Evolutionary conservation across 2,888 invertebrate species (phyloP).

Genomic region (Noctua fimbriata): DNA sequence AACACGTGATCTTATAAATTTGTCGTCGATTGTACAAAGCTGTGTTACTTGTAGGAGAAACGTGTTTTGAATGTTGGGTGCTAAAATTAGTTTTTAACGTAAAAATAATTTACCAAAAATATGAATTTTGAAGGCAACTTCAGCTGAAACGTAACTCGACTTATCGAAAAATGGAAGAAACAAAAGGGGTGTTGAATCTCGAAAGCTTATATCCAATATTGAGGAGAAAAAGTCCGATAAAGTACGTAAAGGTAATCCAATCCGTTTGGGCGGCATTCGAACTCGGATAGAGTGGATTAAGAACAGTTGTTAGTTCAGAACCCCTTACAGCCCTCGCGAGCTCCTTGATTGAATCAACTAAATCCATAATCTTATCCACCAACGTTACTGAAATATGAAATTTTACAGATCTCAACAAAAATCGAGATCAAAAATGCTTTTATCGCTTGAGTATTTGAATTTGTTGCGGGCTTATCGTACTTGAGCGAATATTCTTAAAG

Average conservation of each 20-base stretch:
- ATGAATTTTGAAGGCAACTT: not conserved
- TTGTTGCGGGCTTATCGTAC: slow-evolving; percentile 77
- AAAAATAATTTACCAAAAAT: not conserved
- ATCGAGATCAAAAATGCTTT: slow-evolving; percentile 82
- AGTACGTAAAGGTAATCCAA: slow-evolving; percentile 72
- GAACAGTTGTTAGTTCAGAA: slow-evolving; percentile 73
- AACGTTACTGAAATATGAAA: slow-evolving; percentile 74
- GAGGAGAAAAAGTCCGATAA: slow-evolving; percentile 67
- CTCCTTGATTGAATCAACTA: slow-evolving; percentile 72
- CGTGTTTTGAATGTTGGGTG: not conserved
- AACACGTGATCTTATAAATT: slow-evolving; percentile 69
- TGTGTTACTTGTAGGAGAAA: not conserved
- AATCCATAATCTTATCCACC: slow-evolving; percentile 71
- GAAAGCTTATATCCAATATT: slow-evolving; percentile 67
- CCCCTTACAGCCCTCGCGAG: slow-evolving; percentile 63
- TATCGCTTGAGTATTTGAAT: slow-evolving; percentile 84
- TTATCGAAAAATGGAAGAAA: slow-evolving; percentile 38
- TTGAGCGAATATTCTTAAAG: slow-evolving; percentile 81
- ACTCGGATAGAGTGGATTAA: slow-evolving; percentile 69
- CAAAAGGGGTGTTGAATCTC: slow-evolving; percentile 61
- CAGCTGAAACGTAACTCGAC: not conserved
- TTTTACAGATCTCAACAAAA: slow-evolving; percentile 79
- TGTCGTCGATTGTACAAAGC: slow-evolving; percentile 43
- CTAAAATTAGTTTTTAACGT: not conserved
- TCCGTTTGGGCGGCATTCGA: slow-evolving; percentile 70